A percentile compares a stretch with the other conserved stretches of the same genome.
Evolutionary conservation across 1,140 invertebrate genomes (phyloP).

Genomic region (Adoxophyes honmai): DNA sequence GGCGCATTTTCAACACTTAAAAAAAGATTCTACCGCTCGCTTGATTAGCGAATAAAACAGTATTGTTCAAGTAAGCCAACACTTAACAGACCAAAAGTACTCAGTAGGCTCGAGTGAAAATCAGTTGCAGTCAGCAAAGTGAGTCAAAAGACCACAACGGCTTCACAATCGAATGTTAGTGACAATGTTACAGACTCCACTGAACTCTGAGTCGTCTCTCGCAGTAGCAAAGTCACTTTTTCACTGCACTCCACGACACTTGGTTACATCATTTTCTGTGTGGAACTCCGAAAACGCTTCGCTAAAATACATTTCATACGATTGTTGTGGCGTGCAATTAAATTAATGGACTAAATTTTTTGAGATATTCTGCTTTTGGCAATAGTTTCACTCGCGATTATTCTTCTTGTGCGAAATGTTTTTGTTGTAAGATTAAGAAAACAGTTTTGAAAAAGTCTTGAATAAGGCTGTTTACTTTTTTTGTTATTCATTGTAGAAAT

Average conservation of each 20-base stretch:
- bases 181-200: neutral
- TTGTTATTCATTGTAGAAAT: too few relatives aligned
- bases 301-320: slow-evolving; percentile 8
- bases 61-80: too few relatives aligned
- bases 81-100: too few relatives aligned
- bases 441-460: too few relatives aligned
- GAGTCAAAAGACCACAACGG: slow-evolving; percentile 5
- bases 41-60: too few relatives aligned
- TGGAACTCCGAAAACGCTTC: slow-evolving; percentile 1
- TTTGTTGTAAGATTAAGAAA: too few relatives aligned
- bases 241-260: neutral
- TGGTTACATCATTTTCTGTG: neutral
- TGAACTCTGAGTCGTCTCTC: neutral
- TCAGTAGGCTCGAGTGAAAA: neutral
- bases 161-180: neutral
- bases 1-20: too few relatives aligned
- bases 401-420: too few relatives aligned
- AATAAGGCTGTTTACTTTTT: too few relatives aligned
- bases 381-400: too few relatives aligned
- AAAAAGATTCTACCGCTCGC: too few relatives aligned
- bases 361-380: too few relatives aligned
- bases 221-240: neutral
- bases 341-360: neutral
- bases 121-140: neutral
- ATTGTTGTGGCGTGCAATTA: neutral